Evolutionary conservation across 1,140 invertebrate species (phyloP), one percentile per base, ranked within the genome.

Genomic region (Bombus consobrinus): DNA sequence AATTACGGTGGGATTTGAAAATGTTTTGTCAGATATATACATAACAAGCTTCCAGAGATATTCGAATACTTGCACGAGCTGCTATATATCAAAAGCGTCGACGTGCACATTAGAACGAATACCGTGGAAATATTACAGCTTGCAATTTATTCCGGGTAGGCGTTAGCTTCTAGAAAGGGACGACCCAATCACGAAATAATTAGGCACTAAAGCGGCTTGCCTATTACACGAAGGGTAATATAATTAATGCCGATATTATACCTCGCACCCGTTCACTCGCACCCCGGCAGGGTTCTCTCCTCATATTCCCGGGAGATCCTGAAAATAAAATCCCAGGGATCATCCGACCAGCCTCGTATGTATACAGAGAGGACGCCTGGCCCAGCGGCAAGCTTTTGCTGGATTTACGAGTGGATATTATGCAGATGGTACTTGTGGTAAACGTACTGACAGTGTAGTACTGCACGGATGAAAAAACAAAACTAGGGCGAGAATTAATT

Each of bases 381-480:
- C 64, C 81, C 71, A 81, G 57, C 85, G 90, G 77, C 80, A 73
- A 73, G 87, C 89, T 92, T 92, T 89, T n/a, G 72, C 85, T 87
- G 88, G 81, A 93, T 93, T 93, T 92, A 93, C 85, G 92, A 91
- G 87, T 89, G 85, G 85, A 92, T 92, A 93, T 92, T 92, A 93
- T 89, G 92, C 92, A 93, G 92, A 92, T 92, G 90, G 89, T 91
- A 93, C 89, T 92, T 91, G 90, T 88, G 89, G 92, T 93, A 93
- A 91, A 92, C 87, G 88, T 85, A 88, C 87, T 87, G 89, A 92
- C 90, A 90, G 90, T 81, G 72, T 74, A 75, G 74, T 62, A 68
- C 77, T 47, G 59, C 53, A 62, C 64, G 77, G 37, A 74, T n/a
- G 43, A 85, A 68, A 89, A 86, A 69, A 86, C n/a, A 76, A 32